phyloP scores from a whole-genome alignment of 2,797 vertebrate species.

The Columba guinea region DNA sequence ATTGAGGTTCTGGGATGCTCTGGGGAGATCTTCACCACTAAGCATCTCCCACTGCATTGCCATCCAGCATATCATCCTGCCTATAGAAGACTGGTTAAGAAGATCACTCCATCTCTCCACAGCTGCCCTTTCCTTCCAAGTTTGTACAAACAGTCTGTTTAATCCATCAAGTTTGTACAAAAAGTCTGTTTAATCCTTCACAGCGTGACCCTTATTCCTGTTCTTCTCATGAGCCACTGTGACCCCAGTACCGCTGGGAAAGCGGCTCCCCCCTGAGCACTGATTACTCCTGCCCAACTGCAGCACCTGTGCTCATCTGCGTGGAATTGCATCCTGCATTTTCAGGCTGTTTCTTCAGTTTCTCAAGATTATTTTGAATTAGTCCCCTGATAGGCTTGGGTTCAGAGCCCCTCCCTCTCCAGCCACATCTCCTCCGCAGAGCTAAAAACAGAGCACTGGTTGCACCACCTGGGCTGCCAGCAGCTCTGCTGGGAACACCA shows the following conservation, averaged over 20 bases:
- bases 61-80: not conserved
- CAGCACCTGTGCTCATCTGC: fast-evolving
- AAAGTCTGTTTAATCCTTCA: not conserved
- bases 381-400: not conserved
- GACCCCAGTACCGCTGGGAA: fast-evolving
- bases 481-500: not conserved
- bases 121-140: not conserved
- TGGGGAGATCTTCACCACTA: fast-evolving
- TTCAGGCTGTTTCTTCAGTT: not conserved
- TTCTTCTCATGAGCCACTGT: fast-evolving
- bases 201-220: not conserved
- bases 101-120: fast-evolving
- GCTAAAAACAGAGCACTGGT: not conserved
- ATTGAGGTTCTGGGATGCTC: fast-evolving
- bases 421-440: not conserved
- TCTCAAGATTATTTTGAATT: not conserved
- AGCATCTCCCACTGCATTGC: not conserved
- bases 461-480: not conserved
- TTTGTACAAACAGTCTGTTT: not conserved
- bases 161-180: not conserved
- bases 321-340: not conserved
- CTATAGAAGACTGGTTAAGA: fast-evolving
- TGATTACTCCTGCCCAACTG: not conserved
- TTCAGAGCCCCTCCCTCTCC: not conserved
- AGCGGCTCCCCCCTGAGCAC: not conserved